These are phyloP conservation scores for Stramonita haemastoma DNA, from an alignment of 2,888 invertebrate species.

Conservation along the genomic window DNA sequence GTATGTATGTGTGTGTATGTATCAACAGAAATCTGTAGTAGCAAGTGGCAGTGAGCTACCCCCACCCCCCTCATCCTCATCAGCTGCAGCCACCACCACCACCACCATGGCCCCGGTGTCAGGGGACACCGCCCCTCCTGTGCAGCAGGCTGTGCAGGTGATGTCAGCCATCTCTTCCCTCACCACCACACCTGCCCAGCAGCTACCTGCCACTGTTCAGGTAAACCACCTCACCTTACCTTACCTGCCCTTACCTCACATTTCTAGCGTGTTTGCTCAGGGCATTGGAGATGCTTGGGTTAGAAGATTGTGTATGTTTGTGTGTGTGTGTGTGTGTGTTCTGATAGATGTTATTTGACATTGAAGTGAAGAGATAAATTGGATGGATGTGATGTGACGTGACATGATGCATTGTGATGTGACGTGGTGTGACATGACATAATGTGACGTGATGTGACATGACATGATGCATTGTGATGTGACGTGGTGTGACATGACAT, in stretches of 20 bases:
- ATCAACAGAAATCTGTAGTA: background rate
- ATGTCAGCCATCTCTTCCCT: background rate
- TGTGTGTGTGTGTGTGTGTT: no score
- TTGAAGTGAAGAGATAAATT: no score
- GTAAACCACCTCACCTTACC: background rate
- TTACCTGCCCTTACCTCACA: background rate
- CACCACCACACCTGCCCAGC: constrained; percentile 32
- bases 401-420: no score
- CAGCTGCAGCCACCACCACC: background rate
- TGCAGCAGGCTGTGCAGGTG: background rate
- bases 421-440: background rate
- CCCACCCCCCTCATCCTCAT: background rate
- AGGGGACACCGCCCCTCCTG: background rate
- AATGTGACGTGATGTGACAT: background rate
- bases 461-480: no score
- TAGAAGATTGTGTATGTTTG: no score
- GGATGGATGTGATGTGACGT: no score
- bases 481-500: background rate
- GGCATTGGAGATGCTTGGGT: no score
- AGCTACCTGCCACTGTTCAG: constrained; percentile 44
- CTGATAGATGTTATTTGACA: no score
- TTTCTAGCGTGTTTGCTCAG: background rate
- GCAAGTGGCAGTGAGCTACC: background rate
- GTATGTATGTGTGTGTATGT: background rate
- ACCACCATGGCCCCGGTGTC: background rate